phyloP scores from a whole-genome alignment of 2,888 invertebrate genomes.

The Altica lythri region DNA sequence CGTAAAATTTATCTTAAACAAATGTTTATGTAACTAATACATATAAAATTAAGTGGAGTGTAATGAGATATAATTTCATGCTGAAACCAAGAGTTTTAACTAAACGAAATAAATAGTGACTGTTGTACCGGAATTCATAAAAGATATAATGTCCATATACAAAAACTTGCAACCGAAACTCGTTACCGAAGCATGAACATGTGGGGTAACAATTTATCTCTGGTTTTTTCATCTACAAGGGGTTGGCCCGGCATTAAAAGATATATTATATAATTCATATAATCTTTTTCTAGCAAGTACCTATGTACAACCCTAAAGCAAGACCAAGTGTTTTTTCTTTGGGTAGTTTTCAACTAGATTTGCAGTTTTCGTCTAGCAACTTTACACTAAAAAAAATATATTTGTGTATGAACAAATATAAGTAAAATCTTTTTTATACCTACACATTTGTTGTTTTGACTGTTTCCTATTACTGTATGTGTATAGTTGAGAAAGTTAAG shows the following conservation, averaged over 20 bases:
- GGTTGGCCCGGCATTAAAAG: constrained; percentile 25
- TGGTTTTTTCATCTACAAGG: constrained; percentile 21
- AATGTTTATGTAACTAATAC: no score
- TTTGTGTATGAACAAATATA: neutral
- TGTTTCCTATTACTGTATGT: no score
- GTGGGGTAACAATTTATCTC: constrained; percentile 30
- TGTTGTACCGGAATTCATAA: constrained; percentile 15
- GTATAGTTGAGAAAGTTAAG: no score
- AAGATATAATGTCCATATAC: neutral
- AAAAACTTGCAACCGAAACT: constrained; percentile 22
- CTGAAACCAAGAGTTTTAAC: no score
- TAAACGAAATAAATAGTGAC: constrained; percentile 4
- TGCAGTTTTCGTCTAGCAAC: constrained; percentile 12
- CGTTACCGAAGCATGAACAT: constrained; percentile 24
- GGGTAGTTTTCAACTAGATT: constrained; percentile 26
- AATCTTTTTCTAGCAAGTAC: constrained; percentile 31
- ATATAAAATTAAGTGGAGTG: no score
- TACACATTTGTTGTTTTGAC: neutral
- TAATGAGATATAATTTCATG: no score
- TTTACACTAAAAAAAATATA: neutral
- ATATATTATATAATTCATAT: constrained; percentile 28
- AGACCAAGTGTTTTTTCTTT: constrained; percentile 37
- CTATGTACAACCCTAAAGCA: constrained; percentile 36
- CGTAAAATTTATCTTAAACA: no score
- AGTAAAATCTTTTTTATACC: neutral